Percentiles rank a stretch among this genome's conserved stretches.
phyloP scores from a whole-genome alignment of 2,113 vertebrate genomes.

The Brachirus orientalis region DNA sequence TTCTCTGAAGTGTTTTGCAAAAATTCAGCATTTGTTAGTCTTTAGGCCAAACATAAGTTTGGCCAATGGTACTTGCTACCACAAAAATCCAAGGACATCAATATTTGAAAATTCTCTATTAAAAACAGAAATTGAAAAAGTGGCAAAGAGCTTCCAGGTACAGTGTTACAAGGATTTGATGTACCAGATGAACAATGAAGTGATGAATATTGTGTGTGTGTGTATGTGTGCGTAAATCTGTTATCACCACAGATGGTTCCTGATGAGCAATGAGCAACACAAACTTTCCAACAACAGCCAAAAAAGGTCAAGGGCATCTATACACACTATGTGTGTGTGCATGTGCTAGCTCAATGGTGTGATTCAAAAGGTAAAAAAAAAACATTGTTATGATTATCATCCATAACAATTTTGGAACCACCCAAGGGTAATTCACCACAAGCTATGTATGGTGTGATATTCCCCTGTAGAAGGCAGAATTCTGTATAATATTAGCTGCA shows the following conservation, averaged over 20 bases:
- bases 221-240: slow-evolving; percentile 66
- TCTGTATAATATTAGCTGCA: not conserved
- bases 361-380: slow-evolving; percentile 3
- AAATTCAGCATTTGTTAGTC: no score
- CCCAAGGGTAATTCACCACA: not conserved
- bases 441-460: not conserved
- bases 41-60: no score
- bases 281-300: slow-evolving; percentile 53
- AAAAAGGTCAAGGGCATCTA: slow-evolving; percentile 53
- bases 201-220: slow-evolving; percentile 4
- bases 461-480: not conserved
- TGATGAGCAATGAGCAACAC: slow-evolving; percentile 61
- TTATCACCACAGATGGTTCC: slow-evolving; percentile 80
- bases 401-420: not conserved
- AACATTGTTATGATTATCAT: not conserved
- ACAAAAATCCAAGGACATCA: no score
- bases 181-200: not conserved
- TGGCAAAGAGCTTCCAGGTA: no score
- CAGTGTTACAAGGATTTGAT: not conserved
- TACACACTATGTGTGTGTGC: slow-evolving; percentile 4
- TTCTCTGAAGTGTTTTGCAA: no score
- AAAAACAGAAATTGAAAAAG: no score
- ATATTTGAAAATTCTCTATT: no score
- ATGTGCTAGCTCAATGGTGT: not conserved
- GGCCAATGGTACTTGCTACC: no score